Base-by-base conservation (phyloP, 2,797 vertebrate genomes). In the Platalea minor region DNA sequence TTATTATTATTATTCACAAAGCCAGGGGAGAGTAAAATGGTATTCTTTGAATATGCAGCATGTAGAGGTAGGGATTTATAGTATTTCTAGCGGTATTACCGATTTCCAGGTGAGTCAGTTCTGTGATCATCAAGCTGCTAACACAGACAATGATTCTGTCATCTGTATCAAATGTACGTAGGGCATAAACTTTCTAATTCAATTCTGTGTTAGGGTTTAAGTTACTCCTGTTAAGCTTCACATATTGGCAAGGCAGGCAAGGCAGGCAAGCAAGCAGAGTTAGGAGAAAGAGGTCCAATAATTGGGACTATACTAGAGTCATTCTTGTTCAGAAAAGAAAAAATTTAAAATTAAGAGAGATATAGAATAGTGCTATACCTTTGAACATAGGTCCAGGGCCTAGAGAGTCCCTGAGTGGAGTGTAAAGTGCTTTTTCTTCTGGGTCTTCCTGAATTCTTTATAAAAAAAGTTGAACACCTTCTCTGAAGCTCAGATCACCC, bases 311-410 rank as follows among this genome's bases (percentile, higher is more conserved):
- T 69, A 6, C 5, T 79, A 35, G 15, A n/a, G 20, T 41, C 16
- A 65, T n/a, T 69, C 13, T 15, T 54, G 7, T 20, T 16, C 5
- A 73, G 23, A 53, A 70, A 84, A 45, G 5, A 56, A 2, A 88
- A 54, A 59, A 31, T 31, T 46, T n/a, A 29, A 72, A 69, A 76
- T 60, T 64, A 46, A 25, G 37, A 80, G 17, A 19, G 15, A 4
- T 53, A 57, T 82, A 73, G 25, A 53, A 57, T n/a, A 35, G 5
- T 46, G 6, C 33, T 67, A 17, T 18, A 23, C 1, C 33, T 82
- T 51, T 72, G 11, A 76, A 53, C 8, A 25, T 1, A 0, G 7
- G 14, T 41, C 19, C 15, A 61, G 11, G 13, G 20, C 5, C 14
- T 51, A 24, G 0, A 54, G 20, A 37, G 16, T 68, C 24, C 25